A percentile compares a stretch with the other conserved stretches of the same genome.
phyloP scores from a whole-genome alignment of 64 coral and sea anemone species.

The Stichodactyla helianthus region DNA sequence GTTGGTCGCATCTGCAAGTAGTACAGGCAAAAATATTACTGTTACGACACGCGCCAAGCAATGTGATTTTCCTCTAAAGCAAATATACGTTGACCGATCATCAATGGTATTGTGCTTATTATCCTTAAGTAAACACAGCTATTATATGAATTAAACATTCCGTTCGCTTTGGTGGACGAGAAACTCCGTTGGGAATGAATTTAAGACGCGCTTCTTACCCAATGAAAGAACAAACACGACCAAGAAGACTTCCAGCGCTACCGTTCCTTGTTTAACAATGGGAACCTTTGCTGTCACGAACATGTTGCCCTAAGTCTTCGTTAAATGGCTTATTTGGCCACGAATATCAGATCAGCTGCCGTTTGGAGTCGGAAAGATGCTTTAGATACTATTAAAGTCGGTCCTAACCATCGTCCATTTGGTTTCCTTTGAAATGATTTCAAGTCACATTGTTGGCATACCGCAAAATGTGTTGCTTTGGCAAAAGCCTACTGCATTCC shows the following conservation, averaged over 20 bases:
- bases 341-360: background rate
- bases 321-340: background rate
- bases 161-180: background rate
- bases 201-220: background rate
- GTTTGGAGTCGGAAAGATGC: background rate
- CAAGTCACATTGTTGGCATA: background rate
- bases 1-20: constrained; percentile 4
- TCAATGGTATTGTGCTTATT: background rate
- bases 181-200: background rate
- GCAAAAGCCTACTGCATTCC: background rate
- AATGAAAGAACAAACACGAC: background rate
- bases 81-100: background rate
- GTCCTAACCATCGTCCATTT: background rate
- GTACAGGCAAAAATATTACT: constrained; percentile 3
- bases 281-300: background rate
- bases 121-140: background rate
- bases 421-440: background rate
- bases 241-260: background rate
- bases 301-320: background rate
- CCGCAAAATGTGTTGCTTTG: background rate
- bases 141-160: background rate
- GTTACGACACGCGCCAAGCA: background rate
- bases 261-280: background rate
- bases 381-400: background rate
- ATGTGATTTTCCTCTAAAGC: background rate